Evolutionary conservation across 1,140 invertebrate genomes (phyloP), one percentile per base, ranked within the genome.

Genomic region (Trinorchestia longiramus): DNA sequence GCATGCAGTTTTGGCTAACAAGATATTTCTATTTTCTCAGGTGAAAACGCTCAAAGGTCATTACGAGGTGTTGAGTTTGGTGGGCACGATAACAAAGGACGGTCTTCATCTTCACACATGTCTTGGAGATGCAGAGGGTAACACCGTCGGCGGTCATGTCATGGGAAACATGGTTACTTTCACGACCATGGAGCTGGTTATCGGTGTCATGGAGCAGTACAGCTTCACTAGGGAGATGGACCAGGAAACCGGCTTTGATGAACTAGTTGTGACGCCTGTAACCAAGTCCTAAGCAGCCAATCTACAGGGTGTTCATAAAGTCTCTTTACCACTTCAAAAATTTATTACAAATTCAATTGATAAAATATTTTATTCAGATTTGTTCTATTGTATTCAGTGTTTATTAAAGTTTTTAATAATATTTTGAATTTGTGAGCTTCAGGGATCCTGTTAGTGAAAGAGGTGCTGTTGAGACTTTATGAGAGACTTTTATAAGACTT

Each of bases 151-250:
- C 0, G 97, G 97, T 95, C 97, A 97, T 97, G 97, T 97, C 36
- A 96, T 97, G 42, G 97, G 97, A 28, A 97, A 97, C 96, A 96
- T 97, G n/a, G 96, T 97, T 43, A 97, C 97, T n/a, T 97, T 97
- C 96, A 97, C 97, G 3, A 97, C 97, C 47, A 97, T 97, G 41
- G 97, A 97, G 96, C 96, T 97, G 17, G 97, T 97, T 0, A 96
- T 97, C 45, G 97, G 97, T 17, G 97, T 97, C 92, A 96, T 97
- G 95, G 43, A 96, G 42, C 97, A 97, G 62, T 95, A 97, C 3
- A 95, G 36, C n/a, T 97, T 97, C 96, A 96, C 88, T 44, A 96
- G 97, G 96, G 96, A 97, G 95, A 57, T 96, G 42, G 97, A 97
- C 96, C 15, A 95, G 36, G 47, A 96, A 45, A 97, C 97, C 0